These are phyloP conservation scores for Orthosia gothica DNA, from an alignment of 2,888 invertebrate species.

Conservation along the genomic window DNA sequence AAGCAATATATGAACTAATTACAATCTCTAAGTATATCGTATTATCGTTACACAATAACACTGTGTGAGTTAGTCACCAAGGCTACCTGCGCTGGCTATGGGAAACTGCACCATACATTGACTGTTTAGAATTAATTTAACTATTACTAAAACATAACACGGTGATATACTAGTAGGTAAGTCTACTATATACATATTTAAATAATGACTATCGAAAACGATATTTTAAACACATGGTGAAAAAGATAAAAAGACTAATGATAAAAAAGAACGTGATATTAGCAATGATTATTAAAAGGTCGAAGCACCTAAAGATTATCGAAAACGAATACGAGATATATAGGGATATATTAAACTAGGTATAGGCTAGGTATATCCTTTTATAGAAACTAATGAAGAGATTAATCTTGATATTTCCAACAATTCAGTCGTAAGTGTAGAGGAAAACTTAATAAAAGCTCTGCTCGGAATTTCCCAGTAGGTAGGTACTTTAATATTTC, in stretches of 20 bases:
- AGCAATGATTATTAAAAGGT: too few species aligned
- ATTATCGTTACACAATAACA: slow-evolving; percentile 62
- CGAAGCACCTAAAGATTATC: not conserved
- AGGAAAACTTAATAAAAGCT: slow-evolving; percentile 15
- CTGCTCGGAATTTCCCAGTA: slow-evolving; percentile 9
- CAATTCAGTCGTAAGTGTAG: not conserved
- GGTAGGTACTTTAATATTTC: slow-evolving; percentile 15
- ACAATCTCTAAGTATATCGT: slow-evolving; percentile 57
- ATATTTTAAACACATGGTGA: not conserved
- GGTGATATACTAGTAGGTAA: not conserved
- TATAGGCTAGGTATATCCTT: not conserved
- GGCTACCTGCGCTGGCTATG: slow-evolving; percentile 53
- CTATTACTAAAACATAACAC: slow-evolving; percentile 19
- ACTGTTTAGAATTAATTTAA: slow-evolving; percentile 40
- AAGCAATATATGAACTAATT: slow-evolving; percentile 62
- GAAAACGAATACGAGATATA: not conserved
- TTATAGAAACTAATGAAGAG: not conserved
- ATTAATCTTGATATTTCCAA: slow-evolving; percentile 11
- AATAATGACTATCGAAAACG: not conserved
- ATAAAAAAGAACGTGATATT: not conserved
- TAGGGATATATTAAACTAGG: too few species aligned
- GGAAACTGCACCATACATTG: slow-evolving; percentile 40
- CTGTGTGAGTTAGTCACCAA: slow-evolving; percentile 62
- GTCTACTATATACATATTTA: not conserved
- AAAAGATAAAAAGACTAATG: not conserved